phyloP scores from a whole-genome alignment of 2,113 vertebrate species.

The Charadrius vociferus region DNA sequence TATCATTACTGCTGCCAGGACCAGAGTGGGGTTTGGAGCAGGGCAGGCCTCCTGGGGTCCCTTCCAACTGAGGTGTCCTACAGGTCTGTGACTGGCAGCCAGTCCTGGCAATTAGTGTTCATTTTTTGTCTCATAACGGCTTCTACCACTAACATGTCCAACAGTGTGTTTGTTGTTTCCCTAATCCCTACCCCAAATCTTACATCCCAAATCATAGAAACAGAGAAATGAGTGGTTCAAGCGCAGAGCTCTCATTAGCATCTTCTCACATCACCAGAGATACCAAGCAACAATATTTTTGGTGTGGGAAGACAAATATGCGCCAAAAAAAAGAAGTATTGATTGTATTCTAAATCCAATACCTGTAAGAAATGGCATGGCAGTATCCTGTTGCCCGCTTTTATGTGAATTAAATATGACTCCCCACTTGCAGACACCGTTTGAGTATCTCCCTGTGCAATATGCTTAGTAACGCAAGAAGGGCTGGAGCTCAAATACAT shows the following conservation, averaged over 20 bases:
- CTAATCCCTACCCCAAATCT: not conserved
- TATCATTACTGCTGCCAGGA: not conserved
- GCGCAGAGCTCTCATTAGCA: not conserved
- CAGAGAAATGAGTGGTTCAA: not conserved
- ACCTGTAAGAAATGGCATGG: not conserved
- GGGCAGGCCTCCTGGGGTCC: too few relatives aligned
- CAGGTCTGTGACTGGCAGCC: not conserved
- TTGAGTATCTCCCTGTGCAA: not conserved
- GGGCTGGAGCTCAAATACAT: not conserved
- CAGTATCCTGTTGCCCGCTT: not conserved
- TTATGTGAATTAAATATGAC: not conserved
- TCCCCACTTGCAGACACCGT: not conserved
- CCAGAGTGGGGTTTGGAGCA: not conserved
- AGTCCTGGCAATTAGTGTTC: not conserved
- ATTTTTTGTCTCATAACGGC: not conserved
- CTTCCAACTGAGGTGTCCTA: not conserved
- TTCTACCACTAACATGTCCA: accelerated
- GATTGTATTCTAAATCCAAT: not conserved
- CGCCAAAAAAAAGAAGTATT: not conserved
- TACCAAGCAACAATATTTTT: not conserved
- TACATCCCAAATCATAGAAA: not conserved
- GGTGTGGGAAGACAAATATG: not conserved
- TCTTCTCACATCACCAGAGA: not conserved
- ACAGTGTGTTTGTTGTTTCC: not conserved
- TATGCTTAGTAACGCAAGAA: not conserved